Base-by-base conservation (phyloP, 2,113 vertebrate species). In the Campylorhamphus procurvoides region DNA sequence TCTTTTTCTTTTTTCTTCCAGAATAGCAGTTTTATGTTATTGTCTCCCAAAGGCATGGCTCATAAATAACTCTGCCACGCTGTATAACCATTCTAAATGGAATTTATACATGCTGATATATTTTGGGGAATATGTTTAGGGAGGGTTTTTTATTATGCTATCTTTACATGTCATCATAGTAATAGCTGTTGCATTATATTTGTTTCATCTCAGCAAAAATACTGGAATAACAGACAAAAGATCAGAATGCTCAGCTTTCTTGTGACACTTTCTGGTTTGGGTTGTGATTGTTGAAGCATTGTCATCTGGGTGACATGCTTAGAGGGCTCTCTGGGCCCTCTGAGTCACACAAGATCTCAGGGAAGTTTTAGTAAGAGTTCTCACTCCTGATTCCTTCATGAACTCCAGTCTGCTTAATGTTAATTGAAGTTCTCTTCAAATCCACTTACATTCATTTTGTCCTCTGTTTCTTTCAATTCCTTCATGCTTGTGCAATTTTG, bases 41-140 rank as follows among this genome's bases (percentile, higher is more conserved):
- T 97, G 89, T 84, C 86, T 92, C 92, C 66, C 76, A 90, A 94
- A 94, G 93, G 94, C 97, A 97, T 92, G 96, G 93, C 96, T 98
- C 97, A 97, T 97, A 98, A 97, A 97, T 97, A 98, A 96, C 96
- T 95, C 97, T 97, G 97, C 97, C 96, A 98, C 28, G 53, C 95
- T 95, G 76, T 73, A n/a, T 96, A 98, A 97, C 95, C 93, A 93
- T 96, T 97, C 95, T 97, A 98, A 98, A 98, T 98, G 95, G 97
- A 97, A 98, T 97, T 97, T 93, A 95, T 93, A 96, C 84, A 95
- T 6, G n/a, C 58, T 53, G 84, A 83, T 80, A 46, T 97, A 93
- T 97, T 97, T 97, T 84, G 83, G 93, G 83, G 97, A 98, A 98
- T 98, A 94, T 97, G 97, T 98, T 98, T 98, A 98, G 96, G 97